Evolutionary conservation across 2,797 vertebrate genomes (phyloP).

Genomic region (Pseudochirops corinnae): DNA sequence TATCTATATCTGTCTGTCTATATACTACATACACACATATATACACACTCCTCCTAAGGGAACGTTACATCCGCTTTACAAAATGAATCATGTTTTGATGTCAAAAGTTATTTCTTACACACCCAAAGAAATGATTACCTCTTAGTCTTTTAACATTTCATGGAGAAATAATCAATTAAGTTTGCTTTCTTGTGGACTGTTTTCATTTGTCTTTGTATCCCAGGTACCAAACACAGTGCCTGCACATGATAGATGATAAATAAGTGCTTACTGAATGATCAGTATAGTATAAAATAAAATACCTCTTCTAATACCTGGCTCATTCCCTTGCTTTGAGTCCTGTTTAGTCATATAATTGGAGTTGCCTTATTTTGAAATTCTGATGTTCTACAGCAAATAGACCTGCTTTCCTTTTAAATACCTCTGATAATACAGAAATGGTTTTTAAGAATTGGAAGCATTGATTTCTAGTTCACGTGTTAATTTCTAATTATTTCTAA

Average conservation of each 20-base stretch:
- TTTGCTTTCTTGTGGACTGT: not conserved
- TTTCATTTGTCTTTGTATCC: slow-evolving; percentile 21
- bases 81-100: slow-evolving; percentile 7
- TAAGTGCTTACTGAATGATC: too few relatives aligned
- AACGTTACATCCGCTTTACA: not conserved
- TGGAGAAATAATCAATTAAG: too few relatives aligned
- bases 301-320: not conserved
- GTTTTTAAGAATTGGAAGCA: not conserved
- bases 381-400: not conserved
- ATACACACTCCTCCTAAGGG: not conserved
- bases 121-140: not conserved
- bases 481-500: slow-evolving; percentile 1
- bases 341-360: not conserved
- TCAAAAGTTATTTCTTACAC: slow-evolving; percentile 43
- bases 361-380: not conserved
- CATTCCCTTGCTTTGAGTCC: not conserved
- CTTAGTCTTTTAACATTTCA: not conserved
- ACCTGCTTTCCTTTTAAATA: not conserved
- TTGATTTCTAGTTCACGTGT: slow-evolving; percentile 26
- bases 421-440: not conserved
- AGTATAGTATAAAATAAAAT: not conserved
- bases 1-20: too few relatives aligned
- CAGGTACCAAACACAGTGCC: too few relatives aligned
- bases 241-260: too few relatives aligned
- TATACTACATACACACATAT: too few relatives aligned